Evolutionary conservation across 2,113 vertebrate species (phyloP).

Genomic region (Malaclemys terrapin): DNA sequence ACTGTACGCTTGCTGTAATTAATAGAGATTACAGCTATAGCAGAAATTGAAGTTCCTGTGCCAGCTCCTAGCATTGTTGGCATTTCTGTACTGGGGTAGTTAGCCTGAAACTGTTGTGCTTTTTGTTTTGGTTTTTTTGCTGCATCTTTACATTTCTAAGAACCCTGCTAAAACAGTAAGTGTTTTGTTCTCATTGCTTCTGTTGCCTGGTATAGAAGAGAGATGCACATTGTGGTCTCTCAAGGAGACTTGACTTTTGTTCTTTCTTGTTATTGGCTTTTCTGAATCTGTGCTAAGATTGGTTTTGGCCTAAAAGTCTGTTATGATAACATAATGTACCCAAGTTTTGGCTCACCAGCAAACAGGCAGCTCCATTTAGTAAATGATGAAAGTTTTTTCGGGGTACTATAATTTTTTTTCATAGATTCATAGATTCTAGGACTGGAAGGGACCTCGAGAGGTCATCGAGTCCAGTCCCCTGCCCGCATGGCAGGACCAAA

Average conservation of each 20-base stretch:
- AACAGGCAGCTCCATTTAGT: not conserved
- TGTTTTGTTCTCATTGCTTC: not conserved
- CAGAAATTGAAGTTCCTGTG: conserved; percentile 5
- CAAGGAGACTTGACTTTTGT: not conserved
- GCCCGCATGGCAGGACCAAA: too few species aligned
- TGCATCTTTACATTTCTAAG: not conserved
- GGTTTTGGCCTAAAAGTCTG: not conserved
- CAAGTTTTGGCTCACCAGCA: not conserved
- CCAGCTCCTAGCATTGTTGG: not conserved
- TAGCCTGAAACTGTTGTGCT: not conserved
- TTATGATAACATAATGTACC: rapidly evolving
- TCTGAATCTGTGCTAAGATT: not conserved
- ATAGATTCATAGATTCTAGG: too few species aligned
- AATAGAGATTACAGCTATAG: conserved; percentile 49
- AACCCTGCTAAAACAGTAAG: not conserved
- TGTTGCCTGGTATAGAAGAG: not conserved
- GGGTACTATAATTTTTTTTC: not conserved
- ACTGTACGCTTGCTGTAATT: conserved; percentile 47
- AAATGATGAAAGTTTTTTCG: not conserved
- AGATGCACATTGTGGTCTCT: not conserved
- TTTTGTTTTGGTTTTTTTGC: not conserved
- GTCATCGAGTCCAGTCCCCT: too few species aligned
- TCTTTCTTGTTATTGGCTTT: conserved; percentile 10
- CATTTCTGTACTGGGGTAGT: not conserved
- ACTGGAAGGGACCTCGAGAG: too few species aligned